Conservation (phyloP, 2,113 vertebrate genomes). For the Pristiophorus japonicus region DNA sequence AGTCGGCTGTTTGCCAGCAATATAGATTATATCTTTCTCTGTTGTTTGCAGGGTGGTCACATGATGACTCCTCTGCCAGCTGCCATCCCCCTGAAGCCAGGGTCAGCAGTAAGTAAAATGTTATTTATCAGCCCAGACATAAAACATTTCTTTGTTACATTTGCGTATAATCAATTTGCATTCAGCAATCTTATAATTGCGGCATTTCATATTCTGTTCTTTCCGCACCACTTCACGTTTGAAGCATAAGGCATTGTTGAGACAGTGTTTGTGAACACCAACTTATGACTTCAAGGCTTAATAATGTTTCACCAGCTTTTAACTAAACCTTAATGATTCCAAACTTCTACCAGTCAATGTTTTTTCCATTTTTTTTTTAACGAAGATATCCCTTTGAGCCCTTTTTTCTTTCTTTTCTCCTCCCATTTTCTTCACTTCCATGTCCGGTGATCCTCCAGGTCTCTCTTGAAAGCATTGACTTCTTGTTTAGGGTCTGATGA, state of each 20-base stretch:
- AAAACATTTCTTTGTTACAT: not conserved
- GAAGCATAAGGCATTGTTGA: not conserved
- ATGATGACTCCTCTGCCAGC: constrained; percentile 87
- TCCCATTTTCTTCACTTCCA: not conserved
- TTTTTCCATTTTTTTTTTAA: not conserved
- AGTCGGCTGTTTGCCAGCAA: not conserved
- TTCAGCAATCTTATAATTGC: too few relatives aligned
- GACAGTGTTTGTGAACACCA: not conserved
- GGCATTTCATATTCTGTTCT: not conserved
- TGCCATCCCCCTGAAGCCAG: constrained; percentile 85
- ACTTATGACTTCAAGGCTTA: not conserved
- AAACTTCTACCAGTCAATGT: not conserved
- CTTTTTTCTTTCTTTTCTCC: not conserved
- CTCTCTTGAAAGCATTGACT: not conserved
- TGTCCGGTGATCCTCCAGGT: not conserved
- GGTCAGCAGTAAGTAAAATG: constrained; percentile 81
- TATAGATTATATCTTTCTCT: not conserved
- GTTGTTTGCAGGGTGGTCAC: constrained; percentile 76
- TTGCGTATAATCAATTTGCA: not conserved
- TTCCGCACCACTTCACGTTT: not conserved
- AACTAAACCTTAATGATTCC: not conserved
- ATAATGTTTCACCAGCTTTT: not conserved
- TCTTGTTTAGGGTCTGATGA: too few relatives aligned
- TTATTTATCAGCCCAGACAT: not conserved
- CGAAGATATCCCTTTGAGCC: not conserved